Base-by-base conservation (phyloP, 2,888 invertebrate species). In the Mystacides longicornis region DNA sequence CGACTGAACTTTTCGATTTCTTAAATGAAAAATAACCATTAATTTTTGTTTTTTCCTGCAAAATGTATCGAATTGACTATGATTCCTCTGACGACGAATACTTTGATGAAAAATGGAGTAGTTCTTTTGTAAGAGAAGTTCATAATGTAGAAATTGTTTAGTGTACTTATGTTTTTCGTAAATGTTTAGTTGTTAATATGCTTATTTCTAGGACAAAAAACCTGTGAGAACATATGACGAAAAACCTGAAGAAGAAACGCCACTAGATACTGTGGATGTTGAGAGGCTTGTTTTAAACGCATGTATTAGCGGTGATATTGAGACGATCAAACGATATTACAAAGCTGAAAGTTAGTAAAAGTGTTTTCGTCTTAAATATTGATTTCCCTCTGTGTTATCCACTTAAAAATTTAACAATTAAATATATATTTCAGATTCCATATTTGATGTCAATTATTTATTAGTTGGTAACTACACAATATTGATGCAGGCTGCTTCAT, bases 401-500 rank as follows among this genome's bases (percentile, higher is more conserved):
- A 27, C 11, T 11, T 5, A 27, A 11, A 27, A 11, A 7, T 27
- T 27, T 11, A 27, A 27, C 5, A 43, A 9, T n/a, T n/a, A 43
- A 43, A 9, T 43, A 9, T 43, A 5, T 18, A 9, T 43, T 55
- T 4, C 27, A 56, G 56, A 46, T 49, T 7, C 37, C 11, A 14
- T 18, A 18, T 27, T 56, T 19, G 23, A 53, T 33, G n/a, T 33
- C 3, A 37, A 56, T 31, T 42, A 52, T 5, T 5, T 53, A 37
- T 23, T 57, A 16, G 18, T 21, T 11, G 49, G 52, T 14, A 23
- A 37, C 14, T 52, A 37, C 49, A 53, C 57, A 2, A 23, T 55
- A 7, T 37, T 60, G n/a, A 60, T 60, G 60, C 42, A 43, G 43
- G 60, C 57, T 5, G 57, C 55, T 18, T 52, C 27, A 16, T 7